Base-by-base conservation (phyloP, 2,113 vertebrate genomes). In the Plectropomus leopardus region DNA sequence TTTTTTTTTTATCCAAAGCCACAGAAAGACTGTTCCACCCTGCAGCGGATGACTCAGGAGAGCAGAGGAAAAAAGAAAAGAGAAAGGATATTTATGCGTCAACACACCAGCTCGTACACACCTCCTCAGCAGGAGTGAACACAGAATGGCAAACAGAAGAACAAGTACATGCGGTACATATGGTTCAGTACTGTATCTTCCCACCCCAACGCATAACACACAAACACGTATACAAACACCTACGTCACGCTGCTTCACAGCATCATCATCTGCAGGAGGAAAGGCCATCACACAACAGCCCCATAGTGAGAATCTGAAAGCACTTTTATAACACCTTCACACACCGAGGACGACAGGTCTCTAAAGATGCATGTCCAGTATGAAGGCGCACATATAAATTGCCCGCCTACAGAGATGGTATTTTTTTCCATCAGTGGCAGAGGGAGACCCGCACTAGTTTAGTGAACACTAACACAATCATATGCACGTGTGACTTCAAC, bases 251-350 rank as follows among this genome's bases (percentile, higher is more conserved):
- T 57, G 68, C 42, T 73, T 75, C 45, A 58, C 34, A 64, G 63
- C 51, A 36, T 57, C 60, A 23, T 78, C 54, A 54, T 72, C 60
- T 30, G 40, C 54, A 66, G 57, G 5, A 30, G 59, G 53, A 60
- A 58, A 83, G 42, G 44, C 19, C 23, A 3, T 28, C 13, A 15
- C 60, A 77, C 23, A 67, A 79, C 51, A 61, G 47, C 65, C 36
- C 50, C 42, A 47, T 34, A 32, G 74, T 63, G 80, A 82, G 67
- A 79, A 72, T 48, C 26, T 73, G 23, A 82, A 76, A 80, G 40
- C 45, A 40, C 63, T 10, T 65, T 87, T 82, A 84, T 78, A 15
- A 17, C 59, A 28, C 78, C 34, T 67, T 65, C 72, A 88, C 80
- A 85, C 50, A 21, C 7, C 21, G 65, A 61, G 1, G 2, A 40